phyloP scores from a whole-genome alignment of 2,113 vertebrate genomes.

The Eurypyga helias region DNA sequence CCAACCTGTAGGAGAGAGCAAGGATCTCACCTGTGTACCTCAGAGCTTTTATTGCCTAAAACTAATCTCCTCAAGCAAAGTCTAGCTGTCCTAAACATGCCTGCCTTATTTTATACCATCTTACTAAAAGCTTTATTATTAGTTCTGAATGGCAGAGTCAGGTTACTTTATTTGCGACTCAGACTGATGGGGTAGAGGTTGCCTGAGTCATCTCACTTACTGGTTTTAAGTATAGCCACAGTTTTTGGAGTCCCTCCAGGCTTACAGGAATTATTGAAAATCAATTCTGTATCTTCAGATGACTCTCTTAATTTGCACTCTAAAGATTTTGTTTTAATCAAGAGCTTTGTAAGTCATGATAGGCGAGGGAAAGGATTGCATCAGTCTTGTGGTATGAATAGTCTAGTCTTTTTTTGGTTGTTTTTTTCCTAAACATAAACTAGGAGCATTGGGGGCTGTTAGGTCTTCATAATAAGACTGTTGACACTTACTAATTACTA shows the following conservation, averaged over 20 bases:
- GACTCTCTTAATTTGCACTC: slow-evolving; percentile 31
- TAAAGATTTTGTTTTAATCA: slow-evolving; percentile 22
- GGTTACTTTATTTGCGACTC: background rate
- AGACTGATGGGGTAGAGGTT: background rate
- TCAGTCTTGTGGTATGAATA: background rate
- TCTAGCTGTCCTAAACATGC: background rate
- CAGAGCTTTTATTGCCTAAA: background rate
- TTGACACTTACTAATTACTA: background rate
- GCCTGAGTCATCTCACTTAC: background rate
- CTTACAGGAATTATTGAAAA: slow-evolving; percentile 25
- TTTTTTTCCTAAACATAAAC: background rate
- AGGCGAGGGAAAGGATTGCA: background rate
- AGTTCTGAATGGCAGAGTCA: background rate
- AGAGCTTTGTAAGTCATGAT: background rate
- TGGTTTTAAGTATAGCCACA: background rate
- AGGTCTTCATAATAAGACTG: background rate
- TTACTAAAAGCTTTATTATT: background rate
- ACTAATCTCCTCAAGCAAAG: background rate
- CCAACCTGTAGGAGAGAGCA: background rate
- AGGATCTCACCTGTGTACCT: background rate
- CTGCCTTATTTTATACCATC: background rate
- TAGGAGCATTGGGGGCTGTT: background rate
- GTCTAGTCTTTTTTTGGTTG: too few species aligned
- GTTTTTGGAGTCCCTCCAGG: slow-evolving; percentile 19
- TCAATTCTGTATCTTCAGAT: background rate